phyloP scores from a whole-genome alignment of 1,140 invertebrate genomes.

The Camponotus floridanus region DNA sequence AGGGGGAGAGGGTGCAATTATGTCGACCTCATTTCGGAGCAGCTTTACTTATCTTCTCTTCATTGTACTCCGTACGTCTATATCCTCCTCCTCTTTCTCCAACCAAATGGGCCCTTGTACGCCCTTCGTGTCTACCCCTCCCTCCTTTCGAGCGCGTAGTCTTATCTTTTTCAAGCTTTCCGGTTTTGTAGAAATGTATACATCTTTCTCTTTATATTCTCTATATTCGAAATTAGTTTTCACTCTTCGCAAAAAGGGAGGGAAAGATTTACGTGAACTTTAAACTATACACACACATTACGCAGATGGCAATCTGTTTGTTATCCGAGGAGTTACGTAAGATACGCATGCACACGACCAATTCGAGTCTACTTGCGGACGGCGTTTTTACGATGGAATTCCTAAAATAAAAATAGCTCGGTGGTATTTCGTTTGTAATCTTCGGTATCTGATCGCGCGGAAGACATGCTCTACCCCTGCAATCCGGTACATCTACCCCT shows the following conservation, averaged over 20 bases:
- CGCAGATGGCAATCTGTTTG: conserved; percentile 1
- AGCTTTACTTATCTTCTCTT: conserved; percentile 66
- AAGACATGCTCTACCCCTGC: conserved; percentile 60
- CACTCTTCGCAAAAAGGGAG: neutral
- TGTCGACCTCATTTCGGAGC: conserved; percentile 76
- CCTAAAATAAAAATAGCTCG: conserved; percentile 60
- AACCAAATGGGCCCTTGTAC: conserved; percentile 12
- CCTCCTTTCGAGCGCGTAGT: neutral
- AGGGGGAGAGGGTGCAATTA: conserved; percentile 68
- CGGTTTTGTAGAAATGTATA: too few relatives aligned
- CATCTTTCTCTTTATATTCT: neutral
- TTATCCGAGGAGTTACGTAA: conserved; percentile 11
- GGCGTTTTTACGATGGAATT: conserved; percentile 37
- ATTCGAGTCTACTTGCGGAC: conserved; percentile 22
- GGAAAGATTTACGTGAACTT: neutral
- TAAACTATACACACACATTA: neutral
- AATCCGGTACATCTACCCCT: conserved; percentile 40
- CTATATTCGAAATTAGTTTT: conserved; percentile 10
- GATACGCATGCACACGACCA: neutral
- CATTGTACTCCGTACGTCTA: conserved; percentile 22
- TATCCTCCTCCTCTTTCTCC: neutral
- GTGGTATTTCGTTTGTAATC: conserved; percentile 64
- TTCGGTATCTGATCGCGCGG: conserved; percentile 66
- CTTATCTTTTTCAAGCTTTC: neutral
- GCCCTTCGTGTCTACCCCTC: neutral